Evolutionary conservation across 2,797 vertebrate species (phyloP).

Genomic region (Propithecus deckenii): DNA sequence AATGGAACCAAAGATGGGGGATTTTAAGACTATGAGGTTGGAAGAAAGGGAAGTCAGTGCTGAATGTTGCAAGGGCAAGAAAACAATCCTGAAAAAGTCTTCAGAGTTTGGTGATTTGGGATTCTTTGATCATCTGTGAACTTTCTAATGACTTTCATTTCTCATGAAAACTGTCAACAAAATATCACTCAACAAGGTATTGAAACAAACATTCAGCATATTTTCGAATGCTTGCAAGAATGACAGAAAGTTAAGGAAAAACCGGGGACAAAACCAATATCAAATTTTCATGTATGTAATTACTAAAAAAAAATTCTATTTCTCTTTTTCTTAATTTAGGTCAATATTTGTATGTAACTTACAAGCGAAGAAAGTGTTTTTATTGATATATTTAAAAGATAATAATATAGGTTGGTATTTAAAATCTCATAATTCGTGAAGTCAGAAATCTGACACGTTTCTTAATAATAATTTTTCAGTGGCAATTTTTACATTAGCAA

Average conservation of each 20-base stretch:
- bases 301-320: neutral
- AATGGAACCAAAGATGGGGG: neutral
- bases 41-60: neutral
- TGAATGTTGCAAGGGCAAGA: neutral
- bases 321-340: neutral
- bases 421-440: neutral
- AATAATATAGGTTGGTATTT: neutral
- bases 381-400: neutral
- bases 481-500: neutral
- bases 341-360: neutral
- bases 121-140: neutral
- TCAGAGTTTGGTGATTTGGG: neutral
- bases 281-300: neutral
- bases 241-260: neutral
- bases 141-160: neutral
- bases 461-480: neutral
- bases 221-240: neutral
- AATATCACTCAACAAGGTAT: neutral
- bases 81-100: neutral
- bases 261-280: neutral
- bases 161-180: neutral
- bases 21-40: neutral
- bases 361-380: neutral
- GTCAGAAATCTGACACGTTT: neutral
- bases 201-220: neutral